Base-by-base conservation (phyloP, 64 coral and sea anemone genomes). In the Orbicella faveolata region DNA sequence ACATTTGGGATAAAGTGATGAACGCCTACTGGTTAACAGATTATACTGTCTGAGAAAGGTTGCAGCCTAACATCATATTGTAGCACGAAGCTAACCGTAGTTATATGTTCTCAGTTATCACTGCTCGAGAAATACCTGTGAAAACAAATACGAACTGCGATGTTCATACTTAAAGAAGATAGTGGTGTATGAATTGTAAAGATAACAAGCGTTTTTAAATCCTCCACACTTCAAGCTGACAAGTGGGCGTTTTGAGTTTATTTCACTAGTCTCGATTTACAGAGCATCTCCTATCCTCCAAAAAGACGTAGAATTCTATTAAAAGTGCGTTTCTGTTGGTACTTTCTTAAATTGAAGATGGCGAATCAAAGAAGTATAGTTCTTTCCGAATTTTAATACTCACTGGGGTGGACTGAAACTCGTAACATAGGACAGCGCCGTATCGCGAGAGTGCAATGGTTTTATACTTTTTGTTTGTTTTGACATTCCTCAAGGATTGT, bases 391-490 rank as follows among this genome's bases (percentile, higher is more conserved):
- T 23, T 23, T 70, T 0, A 33, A 70, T 33, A 70, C 23, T 70
- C 21, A 2, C 10, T 18, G 18, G 0, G 14, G 18, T 67, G 20
- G 7, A 21, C 20, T 67, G 18, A 67, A 23, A 70, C 6, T 26
- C 9, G 11, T n/a, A 3, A 20, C 39, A 3, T 12, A 57, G 51
- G 51, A 70, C 4, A 23, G 67, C 67, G 67, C 21, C 10, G 67
- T 21, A n/a, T 5, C n/a, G 2, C 20, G n/a, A 25, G 30, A 57
- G 10, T 55, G 51, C 6, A 26, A 85, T 72, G 48, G 63, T 52
- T 52, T 85, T 59, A 48, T 70, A 65, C 73, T 85, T 85, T 37
- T 85, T 85, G 44, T 72, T 85, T 73, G 63, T 73, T 68, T 18
- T 83, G 81, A 83, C 61, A 68, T 65, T 14, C 9, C 67, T n/a